Base-by-base conservation (phyloP, 2,797 vertebrate species). In the Mustela erminea region DNA sequence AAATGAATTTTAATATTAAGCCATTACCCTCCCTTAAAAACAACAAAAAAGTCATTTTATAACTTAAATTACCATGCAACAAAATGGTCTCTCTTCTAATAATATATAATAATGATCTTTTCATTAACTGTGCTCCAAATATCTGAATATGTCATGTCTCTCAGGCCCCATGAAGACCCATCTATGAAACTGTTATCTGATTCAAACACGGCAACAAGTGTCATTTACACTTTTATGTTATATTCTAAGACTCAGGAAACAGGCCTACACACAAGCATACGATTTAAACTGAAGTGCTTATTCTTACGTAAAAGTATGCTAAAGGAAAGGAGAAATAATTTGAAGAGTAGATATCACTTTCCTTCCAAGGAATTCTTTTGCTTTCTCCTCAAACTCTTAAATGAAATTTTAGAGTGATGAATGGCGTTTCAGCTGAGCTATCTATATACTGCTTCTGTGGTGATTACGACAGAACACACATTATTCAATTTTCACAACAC, bases 401-500 rank as follows among this genome's bases (percentile, higher is more conserved):
- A 70, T 95, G 17, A 70, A 90, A 90, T 23, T 62, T 87, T n/a
- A 54, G 29, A 46, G 17, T 23, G 38, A 75, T 1, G 13, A 82
- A 7, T 32, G 41, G 9, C 35, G 38, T 35, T 93, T 43, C 29
- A 81, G 77, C 27, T 60, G 6, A 38, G 52, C n/a, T 27, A 60
- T 58, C 25, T 74, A 56, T 84, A 56, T 23, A 41, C 32, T 66
- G 32, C 46, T 84, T 78, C 86, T 68, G 52, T n/a, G 29, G 58
- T 80, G 46, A 90, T 62, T 52, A 68, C 4, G 38, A 72, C 27
- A 87, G 43, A 74, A 80, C 70, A 62, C 17, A 23, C 12, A 78
- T 66, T 87, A 60, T 74, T 96, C 35, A 81, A 68, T 96, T 91
- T 96, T 83, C 74, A 77, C 14, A 81, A 62, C 15, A 72, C 52